Conservation (phyloP, 2,797 vertebrate species). For the Dermochelys coriacea region DNA sequence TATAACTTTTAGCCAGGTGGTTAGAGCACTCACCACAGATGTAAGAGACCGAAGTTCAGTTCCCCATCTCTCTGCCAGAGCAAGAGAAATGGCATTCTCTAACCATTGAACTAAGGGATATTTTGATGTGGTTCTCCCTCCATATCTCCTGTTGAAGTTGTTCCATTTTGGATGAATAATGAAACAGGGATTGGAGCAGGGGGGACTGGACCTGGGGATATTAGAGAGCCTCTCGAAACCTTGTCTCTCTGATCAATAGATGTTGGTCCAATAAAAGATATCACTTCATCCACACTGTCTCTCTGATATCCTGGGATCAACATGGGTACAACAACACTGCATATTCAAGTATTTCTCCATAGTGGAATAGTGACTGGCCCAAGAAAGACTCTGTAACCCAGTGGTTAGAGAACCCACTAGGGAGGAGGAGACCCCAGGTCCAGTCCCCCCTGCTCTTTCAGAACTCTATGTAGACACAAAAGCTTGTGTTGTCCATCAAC, state of each 20-base stretch:
- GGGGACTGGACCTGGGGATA: not conserved
- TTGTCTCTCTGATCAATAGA: not conserved
- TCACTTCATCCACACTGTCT: not conserved
- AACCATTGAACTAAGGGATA: not conserved
- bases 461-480: not conserved
- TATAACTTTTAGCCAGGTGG: too few species aligned
- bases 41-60: not conserved
- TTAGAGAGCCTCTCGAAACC: not conserved
- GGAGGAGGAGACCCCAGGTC: not conserved
- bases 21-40: too few species aligned
- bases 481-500: not conserved
- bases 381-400: not conserved
- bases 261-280: not conserved
- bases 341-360: not conserved
- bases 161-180: not conserved
- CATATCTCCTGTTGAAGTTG: not conserved
- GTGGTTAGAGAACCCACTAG: too few species aligned
- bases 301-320: not conserved
- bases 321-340: not conserved
- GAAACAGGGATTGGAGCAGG: not conserved
- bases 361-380: not conserved
- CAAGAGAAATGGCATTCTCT: not conserved
- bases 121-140: not conserved
- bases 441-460: not conserved
- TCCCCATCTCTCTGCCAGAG: not conserved